phyloP scores from a whole-genome alignment of 2,113 vertebrate genomes.

The Orthonyx spaldingii region DNA sequence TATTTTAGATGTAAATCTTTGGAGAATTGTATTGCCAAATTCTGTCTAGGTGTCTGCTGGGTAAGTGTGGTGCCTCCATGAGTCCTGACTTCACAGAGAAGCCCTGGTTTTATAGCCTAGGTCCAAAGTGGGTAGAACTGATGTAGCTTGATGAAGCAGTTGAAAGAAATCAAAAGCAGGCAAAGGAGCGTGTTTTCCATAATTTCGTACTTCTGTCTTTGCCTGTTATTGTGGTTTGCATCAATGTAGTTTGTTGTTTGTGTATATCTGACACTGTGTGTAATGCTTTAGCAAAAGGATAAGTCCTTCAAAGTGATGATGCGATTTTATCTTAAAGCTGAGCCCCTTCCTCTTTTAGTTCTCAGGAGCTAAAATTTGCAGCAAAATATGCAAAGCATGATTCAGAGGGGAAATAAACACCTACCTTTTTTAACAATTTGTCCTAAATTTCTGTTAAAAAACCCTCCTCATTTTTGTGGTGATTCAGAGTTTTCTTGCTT shows the following conservation, averaged over 20 bases:
- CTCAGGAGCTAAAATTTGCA: background rate
- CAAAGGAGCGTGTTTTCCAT: background rate
- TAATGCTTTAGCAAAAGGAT: background rate
- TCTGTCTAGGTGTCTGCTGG: background rate
- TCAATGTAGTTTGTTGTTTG: background rate
- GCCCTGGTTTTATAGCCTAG: background rate
- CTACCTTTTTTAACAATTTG: background rate
- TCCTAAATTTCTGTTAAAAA: background rate
- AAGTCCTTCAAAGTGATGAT: background rate
- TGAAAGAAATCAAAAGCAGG: background rate
- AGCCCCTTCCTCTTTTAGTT: background rate
- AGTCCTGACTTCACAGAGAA: background rate
- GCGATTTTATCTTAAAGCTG: background rate
- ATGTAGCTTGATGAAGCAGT: background rate
- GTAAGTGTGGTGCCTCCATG: background rate
- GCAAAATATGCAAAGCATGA: background rate
- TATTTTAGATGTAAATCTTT: background rate
- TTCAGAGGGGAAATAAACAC: background rate
- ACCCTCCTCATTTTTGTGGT: background rate
- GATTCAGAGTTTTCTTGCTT: background rate
- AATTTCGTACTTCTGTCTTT: background rate
- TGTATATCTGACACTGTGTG: background rate
- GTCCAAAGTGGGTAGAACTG: background rate
- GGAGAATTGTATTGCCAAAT: background rate
- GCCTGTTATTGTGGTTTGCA: background rate